phyloP scores from a whole-genome alignment of 2,113 vertebrate species.

The Brachyistius frenatus region DNA sequence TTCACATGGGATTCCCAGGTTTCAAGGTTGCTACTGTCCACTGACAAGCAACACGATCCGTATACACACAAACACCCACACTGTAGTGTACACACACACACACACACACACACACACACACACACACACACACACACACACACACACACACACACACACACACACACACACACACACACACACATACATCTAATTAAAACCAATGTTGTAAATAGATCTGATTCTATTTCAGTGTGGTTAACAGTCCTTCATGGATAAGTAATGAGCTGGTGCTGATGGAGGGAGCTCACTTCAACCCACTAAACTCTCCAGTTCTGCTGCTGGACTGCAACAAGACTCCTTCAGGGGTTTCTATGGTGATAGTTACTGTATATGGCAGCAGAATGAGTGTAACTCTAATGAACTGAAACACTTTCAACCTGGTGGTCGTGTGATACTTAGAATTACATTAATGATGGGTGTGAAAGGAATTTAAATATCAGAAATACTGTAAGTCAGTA shows the following conservation, averaged over 20 bases:
- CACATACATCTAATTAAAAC: conserved; percentile 79
- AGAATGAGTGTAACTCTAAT: conserved; percentile 37
- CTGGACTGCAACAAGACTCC: conserved; percentile 53
- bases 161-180: conserved; percentile 26
- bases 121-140: conserved; percentile 22
- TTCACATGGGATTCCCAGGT: conserved; percentile 69
- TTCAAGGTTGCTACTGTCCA: conserved; percentile 74
- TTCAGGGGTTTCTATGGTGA: conserved; percentile 60
- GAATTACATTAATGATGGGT: conserved; percentile 15
- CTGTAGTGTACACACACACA: neutral
- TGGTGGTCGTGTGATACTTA: conserved; percentile 1
- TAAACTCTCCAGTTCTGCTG: conserved; percentile 56
- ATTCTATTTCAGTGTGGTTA: conserved; percentile 81
- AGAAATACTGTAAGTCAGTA: conserved; percentile 25
- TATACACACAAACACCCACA: conserved; percentile 38
- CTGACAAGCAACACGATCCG: conserved; percentile 40
- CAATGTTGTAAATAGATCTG: conserved; percentile 78
- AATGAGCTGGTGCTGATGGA: conserved; percentile 71
- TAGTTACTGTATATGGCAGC: conserved; percentile 49
- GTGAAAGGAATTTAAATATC: conserved; percentile 10
- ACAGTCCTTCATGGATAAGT: conserved; percentile 82
- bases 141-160: conserved; percentile 26
- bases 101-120: conserved; percentile 20
- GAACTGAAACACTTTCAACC: conserved; percentile 26
- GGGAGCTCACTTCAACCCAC: conserved; percentile 59